phyloP scores from a whole-genome alignment of 2,797 vertebrate genomes.

The Corythornis leucogaster region DNA sequence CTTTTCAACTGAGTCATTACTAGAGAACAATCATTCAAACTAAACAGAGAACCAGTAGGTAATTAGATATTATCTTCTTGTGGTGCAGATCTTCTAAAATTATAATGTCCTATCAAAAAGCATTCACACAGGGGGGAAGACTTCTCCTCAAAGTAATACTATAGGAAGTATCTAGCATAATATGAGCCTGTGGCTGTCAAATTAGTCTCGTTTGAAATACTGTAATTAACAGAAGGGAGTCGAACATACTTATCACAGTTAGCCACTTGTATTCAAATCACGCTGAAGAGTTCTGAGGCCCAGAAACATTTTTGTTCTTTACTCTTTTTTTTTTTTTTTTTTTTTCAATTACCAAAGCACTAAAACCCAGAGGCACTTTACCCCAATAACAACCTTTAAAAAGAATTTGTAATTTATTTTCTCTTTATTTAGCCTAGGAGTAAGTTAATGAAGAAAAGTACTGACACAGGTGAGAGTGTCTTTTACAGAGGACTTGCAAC shows the following conservation, averaged over 20 bases:
- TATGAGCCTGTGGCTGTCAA: constrained; percentile 78
- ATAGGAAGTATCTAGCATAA: constrained; percentile 74
- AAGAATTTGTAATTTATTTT: constrained; percentile 8
- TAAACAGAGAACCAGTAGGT: constrained; percentile 14
- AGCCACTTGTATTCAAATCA: constrained; percentile 72
- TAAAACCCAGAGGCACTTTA: constrained; percentile 23
- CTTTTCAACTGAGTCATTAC: background rate
- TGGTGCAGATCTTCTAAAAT: constrained; percentile 49
- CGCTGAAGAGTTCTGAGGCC: constrained; percentile 36
- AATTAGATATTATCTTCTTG: constrained; percentile 55
- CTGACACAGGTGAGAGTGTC: background rate
- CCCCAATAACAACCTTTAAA: background rate
- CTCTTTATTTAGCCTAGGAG: background rate
- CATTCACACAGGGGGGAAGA: constrained; percentile 8
- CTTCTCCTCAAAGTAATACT: constrained; percentile 33
- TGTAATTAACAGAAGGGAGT: constrained; percentile 84
- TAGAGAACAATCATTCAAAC: constrained; percentile 24
- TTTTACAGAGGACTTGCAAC: background rate
- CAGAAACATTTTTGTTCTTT: background rate
- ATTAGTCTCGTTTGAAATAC: constrained; percentile 84
- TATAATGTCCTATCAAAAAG: constrained; percentile 42
- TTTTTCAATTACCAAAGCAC: background rate
- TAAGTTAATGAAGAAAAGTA: constrained; percentile 2
- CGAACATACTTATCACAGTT: constrained; percentile 80
- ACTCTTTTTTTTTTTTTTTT: background rate